These are phyloP conservation scores for Radopholus similis DNA, from an alignment of 1,140 invertebrate species.

Conservation along the genomic window DNA sequence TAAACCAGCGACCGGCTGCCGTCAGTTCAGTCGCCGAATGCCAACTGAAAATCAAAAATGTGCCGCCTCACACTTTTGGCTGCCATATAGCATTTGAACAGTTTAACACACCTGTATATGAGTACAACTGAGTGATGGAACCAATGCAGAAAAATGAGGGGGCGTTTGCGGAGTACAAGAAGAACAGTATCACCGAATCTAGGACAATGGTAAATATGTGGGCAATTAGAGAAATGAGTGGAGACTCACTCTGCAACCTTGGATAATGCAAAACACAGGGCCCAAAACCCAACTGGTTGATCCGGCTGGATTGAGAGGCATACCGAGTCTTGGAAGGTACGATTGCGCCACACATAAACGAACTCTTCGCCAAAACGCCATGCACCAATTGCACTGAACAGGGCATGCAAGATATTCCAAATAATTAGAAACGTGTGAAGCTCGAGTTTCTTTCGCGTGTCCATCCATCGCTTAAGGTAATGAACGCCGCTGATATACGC, in stretches of 20 bases:
- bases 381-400: constrained; percentile 89
- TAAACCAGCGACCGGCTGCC: constrained; percentile 66
- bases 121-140: constrained; percentile 70
- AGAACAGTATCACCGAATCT: constrained; percentile 46
- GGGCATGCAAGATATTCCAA: constrained; percentile 84
- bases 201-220: too few relatives aligned
- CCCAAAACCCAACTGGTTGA: constrained; percentile 31
- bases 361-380: constrained; percentile 72
- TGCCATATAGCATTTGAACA: too few relatives aligned
- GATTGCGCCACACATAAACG: constrained; percentile 22
- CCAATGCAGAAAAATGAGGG: constrained; percentile 44
- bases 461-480: constrained; percentile 68
- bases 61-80: too few relatives aligned
- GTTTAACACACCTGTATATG: constrained; percentile 80
- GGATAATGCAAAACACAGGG: constrained; percentile 32
- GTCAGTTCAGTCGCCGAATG: constrained; percentile 33
- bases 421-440: constrained; percentile 74
- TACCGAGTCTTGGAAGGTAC: constrained; percentile 22
- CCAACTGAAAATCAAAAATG: constrained; percentile 9
- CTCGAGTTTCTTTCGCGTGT: constrained; percentile 77
- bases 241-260: constrained; percentile 43
- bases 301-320: constrained; percentile 24
- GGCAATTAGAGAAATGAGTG: too few relatives aligned
- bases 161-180: constrained; percentile 39
- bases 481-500: constrained; percentile 13